Evolutionary conservation across 2,888 invertebrate species (phyloP), one percentile per base, ranked within the genome.

Genomic region (Diarsia brunnea): DNA sequence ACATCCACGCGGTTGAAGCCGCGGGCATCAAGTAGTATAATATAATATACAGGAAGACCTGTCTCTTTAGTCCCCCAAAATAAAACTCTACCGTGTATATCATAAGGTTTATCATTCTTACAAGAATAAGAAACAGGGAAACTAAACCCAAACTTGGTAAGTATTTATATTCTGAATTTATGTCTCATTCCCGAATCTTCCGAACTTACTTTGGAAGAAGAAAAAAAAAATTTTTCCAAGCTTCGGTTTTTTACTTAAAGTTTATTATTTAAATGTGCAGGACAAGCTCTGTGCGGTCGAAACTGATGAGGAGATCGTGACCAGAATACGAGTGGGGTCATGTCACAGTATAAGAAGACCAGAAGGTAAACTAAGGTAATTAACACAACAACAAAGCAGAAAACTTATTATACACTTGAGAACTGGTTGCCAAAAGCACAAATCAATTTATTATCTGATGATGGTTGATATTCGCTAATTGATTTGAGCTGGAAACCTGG

Each of bases 241-340:
- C 12, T 60, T 51, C 63, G 24, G 24, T 81, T 80, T 78, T 86
- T 81, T 81, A 73, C 53, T 71, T 69, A 84, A 82, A 87, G 84
- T 84, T 79, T 85, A 81, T 80, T 85, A 88, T 87, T 88, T 85
- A 88, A 84, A 85, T 84, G 88, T 86, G 81, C 78, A 86, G 88
- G 84, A 84, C 87, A 81, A 81, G 78, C 83, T 82, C 64, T 70
- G 79, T 82, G 84, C 81, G 84, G 80, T 78, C 78, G 53, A 85
- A 89, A 89, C 88, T 86, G 87, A 89, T 88, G 88, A 86, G 81
- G 63, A 73, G 73, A 76, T 82, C 88, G 88, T 89, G 88, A 86
- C 84, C 64, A 58, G 84, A 89, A 86, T 89, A 58, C 61, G 21
- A 78, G 78, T 43, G 76, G 61, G 82, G 82, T 73, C 82, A 69